Percentiles rank a stretch among this genome's conserved stretches.
Conservation (phyloP, 2,797 vertebrate genomes). For the Coregonus ussuriensis region DNA sequence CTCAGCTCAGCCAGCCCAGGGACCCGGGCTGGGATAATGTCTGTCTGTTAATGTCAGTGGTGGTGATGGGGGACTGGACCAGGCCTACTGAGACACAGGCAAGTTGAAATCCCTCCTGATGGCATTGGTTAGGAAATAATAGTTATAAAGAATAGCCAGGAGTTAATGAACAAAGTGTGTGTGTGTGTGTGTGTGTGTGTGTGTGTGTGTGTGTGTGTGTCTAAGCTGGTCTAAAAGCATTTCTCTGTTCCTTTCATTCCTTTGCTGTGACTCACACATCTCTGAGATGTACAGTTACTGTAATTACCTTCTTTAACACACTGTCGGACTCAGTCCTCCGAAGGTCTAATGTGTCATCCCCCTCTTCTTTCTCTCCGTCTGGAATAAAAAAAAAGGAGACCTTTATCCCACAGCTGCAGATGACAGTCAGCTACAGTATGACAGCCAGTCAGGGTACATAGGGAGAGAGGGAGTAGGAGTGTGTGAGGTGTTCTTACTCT, state of each 20-base stretch:
- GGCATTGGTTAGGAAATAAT: not conserved
- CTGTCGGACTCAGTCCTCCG: conserved; percentile 92
- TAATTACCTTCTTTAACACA: conserved; percentile 87
- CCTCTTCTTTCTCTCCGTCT: conserved; percentile 88
- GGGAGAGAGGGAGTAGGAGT: not conserved
- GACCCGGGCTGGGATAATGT: not conserved
- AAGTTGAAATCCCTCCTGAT: not conserved
- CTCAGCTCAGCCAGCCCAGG: not conserved
- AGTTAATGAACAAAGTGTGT: not conserved
- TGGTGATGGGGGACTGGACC: not conserved
- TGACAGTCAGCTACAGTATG: not conserved
- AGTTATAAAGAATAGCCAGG: not conserved
- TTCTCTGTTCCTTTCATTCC: not conserved
- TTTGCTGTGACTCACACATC: conserved; percentile 30
- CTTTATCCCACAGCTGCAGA: not conserved
- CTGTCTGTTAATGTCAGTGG: not conserved
- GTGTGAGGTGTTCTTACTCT: conserved; percentile 70
- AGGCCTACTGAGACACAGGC: not conserved
- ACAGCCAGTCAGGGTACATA: not conserved
- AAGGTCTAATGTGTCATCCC: conserved; percentile 85
- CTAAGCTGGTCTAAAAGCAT: not conserved
- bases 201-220: not conserved
- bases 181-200: not conserved
- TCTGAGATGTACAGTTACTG: not conserved
- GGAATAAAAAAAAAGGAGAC: conserved; percentile 30